These are phyloP conservation scores for Taxidea taxus DNA, from an alignment of 2,113 vertebrate genomes.

Conservation along the genomic window DNA sequence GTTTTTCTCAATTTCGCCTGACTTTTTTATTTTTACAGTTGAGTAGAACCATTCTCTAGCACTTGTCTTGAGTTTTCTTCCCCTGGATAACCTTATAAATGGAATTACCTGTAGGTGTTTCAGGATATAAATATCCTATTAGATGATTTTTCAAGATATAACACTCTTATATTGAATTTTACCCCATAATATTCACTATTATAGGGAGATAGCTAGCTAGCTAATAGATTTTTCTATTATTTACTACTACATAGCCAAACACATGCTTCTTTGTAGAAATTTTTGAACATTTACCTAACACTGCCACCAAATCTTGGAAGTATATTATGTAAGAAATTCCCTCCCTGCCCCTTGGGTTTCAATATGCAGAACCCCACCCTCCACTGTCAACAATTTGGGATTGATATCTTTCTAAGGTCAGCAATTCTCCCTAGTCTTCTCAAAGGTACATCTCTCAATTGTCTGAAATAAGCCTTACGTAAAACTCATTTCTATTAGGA, in stretches of 20 bases:
- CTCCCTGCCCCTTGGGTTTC: neutral
- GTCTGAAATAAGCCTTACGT: neutral
- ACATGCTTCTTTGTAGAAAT: neutral
- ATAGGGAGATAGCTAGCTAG: neutral
- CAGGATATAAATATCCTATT: slow-evolving; percentile 25
- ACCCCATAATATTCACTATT: neutral
- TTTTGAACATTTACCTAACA: neutral
- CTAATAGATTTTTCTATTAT: neutral
- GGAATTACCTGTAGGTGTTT: neutral
- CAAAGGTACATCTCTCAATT: neutral
- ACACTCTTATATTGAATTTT: neutral
- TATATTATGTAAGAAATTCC: neutral
- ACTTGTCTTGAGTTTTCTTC: neutral
- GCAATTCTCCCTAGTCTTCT: neutral
- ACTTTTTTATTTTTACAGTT: neutral
- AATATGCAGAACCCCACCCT: neutral
- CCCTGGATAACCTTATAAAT: neutral
- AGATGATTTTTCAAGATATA: neutral
- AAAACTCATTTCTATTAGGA: neutral
- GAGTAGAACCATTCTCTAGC: neutral
- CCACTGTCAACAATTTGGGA: neutral
- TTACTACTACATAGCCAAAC: neutral
- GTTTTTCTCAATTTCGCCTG: neutral
- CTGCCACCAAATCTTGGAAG: neutral
- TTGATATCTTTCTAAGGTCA: neutral